These are phyloP conservation scores for Sylvia atricapilla DNA, from an alignment of 2,113 vertebrate genomes.

Conservation along the genomic window DNA sequence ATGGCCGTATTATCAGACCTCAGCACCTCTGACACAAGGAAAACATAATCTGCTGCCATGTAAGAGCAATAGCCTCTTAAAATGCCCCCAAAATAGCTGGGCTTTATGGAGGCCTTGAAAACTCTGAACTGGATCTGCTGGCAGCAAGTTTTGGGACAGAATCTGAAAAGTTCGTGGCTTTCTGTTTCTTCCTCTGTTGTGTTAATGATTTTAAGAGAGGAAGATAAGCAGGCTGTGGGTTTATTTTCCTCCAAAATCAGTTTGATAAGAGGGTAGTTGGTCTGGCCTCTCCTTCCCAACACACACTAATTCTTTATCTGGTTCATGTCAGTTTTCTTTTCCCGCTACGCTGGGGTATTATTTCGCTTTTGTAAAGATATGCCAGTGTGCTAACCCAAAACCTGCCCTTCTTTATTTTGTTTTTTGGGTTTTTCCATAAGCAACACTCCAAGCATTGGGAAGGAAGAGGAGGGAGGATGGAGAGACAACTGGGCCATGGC, in stretches of 20 bases:
- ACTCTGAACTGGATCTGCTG: background rate
- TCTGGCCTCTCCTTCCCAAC: background rate
- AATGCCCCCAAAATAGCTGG: conserved; percentile 5
- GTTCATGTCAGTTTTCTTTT: background rate
- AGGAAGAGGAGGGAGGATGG: background rate
- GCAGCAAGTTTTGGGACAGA: background rate
- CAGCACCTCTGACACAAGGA: conserved; percentile 34
- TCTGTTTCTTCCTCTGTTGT: background rate
- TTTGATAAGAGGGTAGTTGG: background rate
- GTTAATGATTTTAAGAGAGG: background rate
- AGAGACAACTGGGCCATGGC: accelerated
- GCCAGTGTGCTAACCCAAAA: accelerated
- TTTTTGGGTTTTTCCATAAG: background rate
- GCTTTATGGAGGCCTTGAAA: background rate
- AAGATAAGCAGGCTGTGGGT: background rate
- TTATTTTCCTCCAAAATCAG: background rate
- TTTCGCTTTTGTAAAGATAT: background rate
- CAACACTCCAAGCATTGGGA: accelerated
- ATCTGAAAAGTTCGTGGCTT: background rate
- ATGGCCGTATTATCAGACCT: conserved; percentile 37
- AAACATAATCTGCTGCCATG: conserved; percentile 50
- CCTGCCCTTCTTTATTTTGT: background rate
- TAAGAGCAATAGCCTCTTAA: conserved; percentile 19
- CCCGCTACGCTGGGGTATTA: background rate
- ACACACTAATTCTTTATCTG: background rate